Base-by-base conservation (phyloP, 2,888 invertebrate genomes). In the Synanthedon vespiformis region DNA sequence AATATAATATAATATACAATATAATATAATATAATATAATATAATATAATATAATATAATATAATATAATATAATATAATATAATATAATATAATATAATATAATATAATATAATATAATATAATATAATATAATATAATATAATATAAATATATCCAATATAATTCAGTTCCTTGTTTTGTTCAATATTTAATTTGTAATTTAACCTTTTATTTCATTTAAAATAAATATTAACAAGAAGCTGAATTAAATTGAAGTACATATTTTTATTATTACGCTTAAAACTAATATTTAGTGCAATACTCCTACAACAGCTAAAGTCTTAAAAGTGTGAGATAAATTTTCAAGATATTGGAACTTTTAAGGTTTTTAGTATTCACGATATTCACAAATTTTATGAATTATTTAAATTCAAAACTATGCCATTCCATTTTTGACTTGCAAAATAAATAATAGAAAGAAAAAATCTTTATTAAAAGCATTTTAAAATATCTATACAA, bases 231-330 rank as follows among this genome's bases (percentile, higher is more conserved):
- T 12, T 44, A 41, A 44, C 44, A 44, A 13, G 44, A 44, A 44
- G 11, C 44, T 44, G 44, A 44, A 44, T 2, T 12, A n/a, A 44
- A 13, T 13, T 44, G 44, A 44, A 44, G 34, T 55, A n/a, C n/a
- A n/a, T n/a, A 51, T 40, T 51, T 51, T 54, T 48, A 51, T 18
- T 56, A 54, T 49, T 51, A 52, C 51, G 41, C 14, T 51, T 54
- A 56, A 14, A 54, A 56, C 52, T 53, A 52, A 40, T 49, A 14
- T 48, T 47, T 41, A 47, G 44, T 55, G 51, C 51, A 54, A 12
- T 44, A 48, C 44, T 53, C 53, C 13, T 48, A 47, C 12, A 50
- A 53, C 48, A 50, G 49, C 49, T 44, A 44, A 34, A 34, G 44
- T 44, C 44, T 44, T 44, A 13, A 13, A n/a, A 44, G 44, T 44